phyloP scores from a whole-genome alignment of 2,888 invertebrate genomes.

The Melipona beecheii region DNA sequence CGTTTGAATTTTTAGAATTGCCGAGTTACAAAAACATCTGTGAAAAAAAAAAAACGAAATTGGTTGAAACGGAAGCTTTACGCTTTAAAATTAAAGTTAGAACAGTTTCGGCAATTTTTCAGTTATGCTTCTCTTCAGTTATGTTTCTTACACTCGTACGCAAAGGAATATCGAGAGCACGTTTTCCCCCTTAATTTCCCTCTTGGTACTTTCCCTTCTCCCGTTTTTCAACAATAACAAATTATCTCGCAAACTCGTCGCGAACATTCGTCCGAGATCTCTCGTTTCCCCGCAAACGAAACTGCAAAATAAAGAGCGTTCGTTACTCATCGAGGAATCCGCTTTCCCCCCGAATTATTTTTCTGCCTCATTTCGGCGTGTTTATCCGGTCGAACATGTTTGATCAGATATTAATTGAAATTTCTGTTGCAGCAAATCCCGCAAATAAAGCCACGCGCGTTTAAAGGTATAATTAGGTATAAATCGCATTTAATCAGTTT shows the following conservation, averaged over 20 bases:
- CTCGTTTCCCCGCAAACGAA: not conserved
- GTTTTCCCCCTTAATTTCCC: not conserved
- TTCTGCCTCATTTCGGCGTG: not conserved
- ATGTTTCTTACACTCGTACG: too few species aligned
- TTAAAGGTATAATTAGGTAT: slow-evolving; percentile 3
- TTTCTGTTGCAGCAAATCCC: not conserved
- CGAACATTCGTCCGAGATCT: not conserved
- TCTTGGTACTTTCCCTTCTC: too few species aligned
- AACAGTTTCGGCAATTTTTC: too few species aligned
- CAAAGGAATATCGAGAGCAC: not conserved
- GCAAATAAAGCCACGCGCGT: not conserved
- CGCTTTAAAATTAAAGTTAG: too few species aligned
- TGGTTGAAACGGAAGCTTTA: too few species aligned
- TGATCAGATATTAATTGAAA: not conserved
- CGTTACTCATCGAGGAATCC: not conserved
- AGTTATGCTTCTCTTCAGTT: too few species aligned
- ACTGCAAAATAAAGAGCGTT: not conserved
- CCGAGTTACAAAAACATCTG: too few species aligned
- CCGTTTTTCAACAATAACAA: not conserved
- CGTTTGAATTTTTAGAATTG: too few species aligned
- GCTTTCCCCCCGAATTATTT: not conserved
- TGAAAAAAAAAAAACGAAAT: too few species aligned
- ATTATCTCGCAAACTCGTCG: not conserved
- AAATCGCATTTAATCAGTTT: slow-evolving; percentile 4
- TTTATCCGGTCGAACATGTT: not conserved